These are phyloP conservation scores for Ochotona princeps DNA, from an alignment of 2,113 vertebrate genomes.

Conservation along the genomic window DNA sequence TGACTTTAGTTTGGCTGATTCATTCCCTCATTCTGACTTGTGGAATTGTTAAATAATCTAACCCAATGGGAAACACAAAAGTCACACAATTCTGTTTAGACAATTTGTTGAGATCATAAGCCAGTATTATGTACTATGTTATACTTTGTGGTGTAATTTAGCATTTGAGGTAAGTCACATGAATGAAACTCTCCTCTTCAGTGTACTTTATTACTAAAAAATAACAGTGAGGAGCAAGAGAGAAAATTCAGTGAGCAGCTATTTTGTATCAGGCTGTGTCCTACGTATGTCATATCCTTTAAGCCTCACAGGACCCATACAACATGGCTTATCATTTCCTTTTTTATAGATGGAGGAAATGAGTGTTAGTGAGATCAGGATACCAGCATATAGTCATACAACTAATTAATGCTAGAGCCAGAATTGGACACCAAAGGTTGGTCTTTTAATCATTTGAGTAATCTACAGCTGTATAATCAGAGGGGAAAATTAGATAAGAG, in stretches of 20 bases:
- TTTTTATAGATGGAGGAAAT: not conserved
- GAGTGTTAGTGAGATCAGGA: not conserved
- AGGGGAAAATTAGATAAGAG: not conserved
- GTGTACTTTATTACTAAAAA: not conserved
- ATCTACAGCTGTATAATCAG: slow-evolving; percentile 40
- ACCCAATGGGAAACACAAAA: not conserved
- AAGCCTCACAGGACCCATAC: not conserved
- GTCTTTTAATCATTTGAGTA: not conserved
- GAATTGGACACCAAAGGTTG: not conserved
- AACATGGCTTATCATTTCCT: not conserved
- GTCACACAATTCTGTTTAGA: slow-evolving; percentile 8
- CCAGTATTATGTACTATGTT: slow-evolving; percentile 3
- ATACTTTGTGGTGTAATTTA: not conserved
- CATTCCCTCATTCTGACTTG: not conserved
- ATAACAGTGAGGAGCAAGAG: not conserved
- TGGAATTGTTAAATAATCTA: not conserved
- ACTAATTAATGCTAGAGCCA: not conserved
- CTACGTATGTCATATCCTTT: not conserved
- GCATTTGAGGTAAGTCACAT: not conserved
- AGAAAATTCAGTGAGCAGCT: not conserved
- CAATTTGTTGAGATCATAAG: not conserved
- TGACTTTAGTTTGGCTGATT: not conserved
- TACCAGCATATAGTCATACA: not conserved
- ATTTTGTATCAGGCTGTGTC: not conserved
- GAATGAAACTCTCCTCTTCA: not conserved